phyloP scores from a whole-genome alignment of 2,113 vertebrate species.

The Drymodes brunneopygia region DNA sequence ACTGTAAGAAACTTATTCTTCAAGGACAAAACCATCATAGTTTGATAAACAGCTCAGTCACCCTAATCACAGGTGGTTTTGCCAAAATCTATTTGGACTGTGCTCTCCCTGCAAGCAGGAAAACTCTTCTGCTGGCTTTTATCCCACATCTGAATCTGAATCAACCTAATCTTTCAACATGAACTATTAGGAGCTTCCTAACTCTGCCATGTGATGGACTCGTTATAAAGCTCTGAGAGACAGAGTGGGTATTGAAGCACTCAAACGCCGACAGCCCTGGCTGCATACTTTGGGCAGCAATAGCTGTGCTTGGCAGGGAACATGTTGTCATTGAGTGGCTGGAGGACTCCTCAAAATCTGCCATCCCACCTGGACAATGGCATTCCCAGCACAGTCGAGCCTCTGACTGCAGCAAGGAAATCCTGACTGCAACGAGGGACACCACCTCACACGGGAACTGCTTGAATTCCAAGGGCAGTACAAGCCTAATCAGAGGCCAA shows the following conservation, averaged over 20 bases:
- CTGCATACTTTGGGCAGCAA: background rate
- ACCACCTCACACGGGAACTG: fast-evolving
- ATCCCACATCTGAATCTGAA: background rate
- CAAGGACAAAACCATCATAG: background rate
- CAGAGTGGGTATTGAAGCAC: fast-evolving
- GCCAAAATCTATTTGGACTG: background rate
- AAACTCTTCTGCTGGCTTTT: background rate
- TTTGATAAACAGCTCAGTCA: background rate
- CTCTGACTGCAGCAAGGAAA: background rate
- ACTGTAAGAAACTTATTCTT: background rate
- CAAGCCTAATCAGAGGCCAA: background rate
- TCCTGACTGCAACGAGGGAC: fast-evolving
- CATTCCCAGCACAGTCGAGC: fast-evolving
- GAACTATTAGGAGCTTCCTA: background rate
- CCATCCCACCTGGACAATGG: background rate
- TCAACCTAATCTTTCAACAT: background rate
- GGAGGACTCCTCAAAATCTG: background rate
- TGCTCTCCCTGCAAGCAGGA: background rate
- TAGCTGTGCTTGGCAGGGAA: background rate
- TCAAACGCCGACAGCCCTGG: background rate
- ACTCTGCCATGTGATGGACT: fast-evolving
- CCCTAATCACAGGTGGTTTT: background rate
- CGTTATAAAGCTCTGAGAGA: background rate
- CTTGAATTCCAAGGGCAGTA: background rate
- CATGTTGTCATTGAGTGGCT: fast-evolving